These are phyloP conservation scores for Crypturellus tataupa DNA, from an alignment of 2,797 vertebrate species.

Conservation along the genomic window DNA sequence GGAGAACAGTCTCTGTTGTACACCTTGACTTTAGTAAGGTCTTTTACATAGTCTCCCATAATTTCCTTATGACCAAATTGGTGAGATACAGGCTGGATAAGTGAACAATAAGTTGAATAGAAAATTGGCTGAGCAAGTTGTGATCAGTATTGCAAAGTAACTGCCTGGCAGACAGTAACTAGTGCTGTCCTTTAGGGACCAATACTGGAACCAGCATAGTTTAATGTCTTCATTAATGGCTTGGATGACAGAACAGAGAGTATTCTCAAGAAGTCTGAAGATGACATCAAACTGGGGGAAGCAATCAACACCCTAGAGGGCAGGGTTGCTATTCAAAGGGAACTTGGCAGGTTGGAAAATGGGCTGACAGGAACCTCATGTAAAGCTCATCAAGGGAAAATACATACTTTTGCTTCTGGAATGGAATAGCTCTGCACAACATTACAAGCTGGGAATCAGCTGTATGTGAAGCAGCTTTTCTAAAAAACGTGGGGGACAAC, in stretches of 20 bases:
- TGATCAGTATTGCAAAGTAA: not conserved
- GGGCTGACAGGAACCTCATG: not conserved
- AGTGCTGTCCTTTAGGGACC: not conserved
- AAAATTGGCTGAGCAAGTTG: slow-evolving; percentile 9
- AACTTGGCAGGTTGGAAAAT: not conserved
- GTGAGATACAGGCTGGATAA: not conserved
- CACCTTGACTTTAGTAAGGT: not conserved
- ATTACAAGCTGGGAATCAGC: rapidly evolving
- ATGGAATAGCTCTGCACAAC: not conserved
- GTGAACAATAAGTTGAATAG: slow-evolving; percentile 6
- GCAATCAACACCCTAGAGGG: not conserved
- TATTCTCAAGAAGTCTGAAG: not conserved
- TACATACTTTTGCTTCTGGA: not conserved
- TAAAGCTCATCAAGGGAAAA: not conserved
- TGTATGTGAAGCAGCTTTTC: not conserved
- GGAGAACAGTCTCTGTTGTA: not conserved
- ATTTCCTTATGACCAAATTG: not conserved
- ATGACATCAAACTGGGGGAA: not conserved
- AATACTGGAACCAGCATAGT: not conserved
- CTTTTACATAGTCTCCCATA: not conserved
- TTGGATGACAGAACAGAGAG: not conserved
- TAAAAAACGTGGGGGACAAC: not conserved
- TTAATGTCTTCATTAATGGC: not conserved
- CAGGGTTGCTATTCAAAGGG: not conserved
- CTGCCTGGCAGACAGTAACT: not conserved